A percentile compares a stretch with the other conserved stretches of the same genome.
These are phyloP conservation scores for Cactoblastis cactorum DNA, from an alignment of 2,888 invertebrate genomes.

Conservation along the genomic window DNA sequence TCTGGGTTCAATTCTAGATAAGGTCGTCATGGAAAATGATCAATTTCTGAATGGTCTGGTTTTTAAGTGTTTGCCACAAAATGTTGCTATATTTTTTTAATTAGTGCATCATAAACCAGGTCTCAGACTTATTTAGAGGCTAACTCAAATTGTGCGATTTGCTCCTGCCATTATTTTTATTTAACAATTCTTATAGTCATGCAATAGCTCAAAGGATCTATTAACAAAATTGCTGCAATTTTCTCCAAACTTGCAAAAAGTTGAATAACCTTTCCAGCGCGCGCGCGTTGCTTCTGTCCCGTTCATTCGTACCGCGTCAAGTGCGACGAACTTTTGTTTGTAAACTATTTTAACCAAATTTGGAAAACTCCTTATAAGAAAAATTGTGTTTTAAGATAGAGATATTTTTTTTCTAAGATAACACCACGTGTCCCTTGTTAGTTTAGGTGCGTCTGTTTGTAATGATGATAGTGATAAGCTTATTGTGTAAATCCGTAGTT, in stretches of 20 bases:
- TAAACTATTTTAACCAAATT: constrained; percentile 45
- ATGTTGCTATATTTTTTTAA: too few species aligned
- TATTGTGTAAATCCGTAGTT: neutral
- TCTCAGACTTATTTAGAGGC: too few species aligned
- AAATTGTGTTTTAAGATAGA: constrained; percentile 11
- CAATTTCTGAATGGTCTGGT: too few species aligned
- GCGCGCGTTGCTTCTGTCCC: constrained; percentile 40
- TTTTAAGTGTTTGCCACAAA: too few species aligned
- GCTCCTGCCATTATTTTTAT: too few species aligned
- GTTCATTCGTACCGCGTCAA: constrained; percentile 34
- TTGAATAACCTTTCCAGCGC: constrained; percentile 61
- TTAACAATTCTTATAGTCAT: neutral
- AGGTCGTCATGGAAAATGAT: too few species aligned
- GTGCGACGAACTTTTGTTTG: constrained; percentile 61
- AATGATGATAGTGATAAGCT: constrained; percentile 14
- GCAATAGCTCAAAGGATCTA: neutral
- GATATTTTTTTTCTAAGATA: constrained; percentile 20
- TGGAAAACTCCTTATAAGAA: constrained; percentile 1
- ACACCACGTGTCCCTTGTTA: constrained; percentile 34
- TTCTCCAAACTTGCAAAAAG: constrained; percentile 51
- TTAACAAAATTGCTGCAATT: constrained; percentile 49
- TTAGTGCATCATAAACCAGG: too few species aligned
- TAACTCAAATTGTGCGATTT: too few species aligned
- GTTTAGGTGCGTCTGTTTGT: constrained; percentile 34
- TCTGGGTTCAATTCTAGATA: too few species aligned